phyloP scores from a whole-genome alignment of 2,797 vertebrate genomes.

The Buceros bicornis region DNA sequence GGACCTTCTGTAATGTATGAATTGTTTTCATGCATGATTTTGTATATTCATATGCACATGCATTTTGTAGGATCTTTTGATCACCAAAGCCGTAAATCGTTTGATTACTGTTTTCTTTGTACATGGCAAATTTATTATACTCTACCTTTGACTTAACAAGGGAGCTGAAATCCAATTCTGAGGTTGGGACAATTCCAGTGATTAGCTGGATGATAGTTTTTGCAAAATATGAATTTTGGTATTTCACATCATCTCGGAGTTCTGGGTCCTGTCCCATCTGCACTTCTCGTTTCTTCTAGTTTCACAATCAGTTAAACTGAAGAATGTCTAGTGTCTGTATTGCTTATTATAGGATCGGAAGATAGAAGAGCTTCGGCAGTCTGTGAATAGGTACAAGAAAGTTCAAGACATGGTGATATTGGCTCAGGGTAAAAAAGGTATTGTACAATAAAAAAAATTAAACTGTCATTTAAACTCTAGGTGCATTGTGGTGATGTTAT shows the following conservation, averaged over 20 bases:
- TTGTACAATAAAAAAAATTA: neutral
- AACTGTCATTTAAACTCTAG: neutral
- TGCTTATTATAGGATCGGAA: constrained; percentile 88
- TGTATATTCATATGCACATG: neutral
- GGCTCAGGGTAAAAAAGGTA: constrained; percentile 92
- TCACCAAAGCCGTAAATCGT: neutral
- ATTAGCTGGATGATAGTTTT: neutral
- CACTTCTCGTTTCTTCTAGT: constrained; percentile 8
- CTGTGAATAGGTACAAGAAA: constrained; percentile 92
- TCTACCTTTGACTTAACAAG: neutral
- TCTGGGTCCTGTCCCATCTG: constrained; percentile 24
- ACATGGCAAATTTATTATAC: neutral
- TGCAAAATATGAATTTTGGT: neutral
- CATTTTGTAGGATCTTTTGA: constrained; percentile 15
- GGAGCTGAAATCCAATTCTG: neutral
- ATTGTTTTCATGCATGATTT: neutral
- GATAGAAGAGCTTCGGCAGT: constrained; percentile 95
- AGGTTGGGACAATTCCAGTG: neutral
- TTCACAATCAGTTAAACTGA: neutral
- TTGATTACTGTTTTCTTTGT: neutral
- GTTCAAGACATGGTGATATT: constrained; percentile 93
- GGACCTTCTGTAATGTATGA: neutral
- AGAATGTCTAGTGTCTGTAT: neutral
- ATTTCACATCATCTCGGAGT: neutral
- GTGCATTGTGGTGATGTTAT: neutral